Conservation (phyloP, 2,888 invertebrate genomes). For the Rutpela maculata region DNA sequence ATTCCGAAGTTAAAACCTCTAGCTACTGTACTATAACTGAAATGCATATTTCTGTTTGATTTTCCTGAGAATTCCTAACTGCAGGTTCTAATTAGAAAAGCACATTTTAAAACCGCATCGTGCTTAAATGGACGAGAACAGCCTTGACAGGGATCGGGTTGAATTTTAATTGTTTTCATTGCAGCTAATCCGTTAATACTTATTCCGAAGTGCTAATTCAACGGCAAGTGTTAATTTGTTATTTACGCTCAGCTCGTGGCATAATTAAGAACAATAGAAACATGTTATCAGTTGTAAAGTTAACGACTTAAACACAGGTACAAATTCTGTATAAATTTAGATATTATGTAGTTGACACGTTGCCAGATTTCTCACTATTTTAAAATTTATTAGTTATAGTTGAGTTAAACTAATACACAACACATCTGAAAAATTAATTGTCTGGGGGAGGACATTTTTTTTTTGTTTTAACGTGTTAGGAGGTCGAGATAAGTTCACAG, state of each 20-base stretch:
- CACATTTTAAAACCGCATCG: conserved; percentile 20
- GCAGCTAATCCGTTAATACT: conserved; percentile 32
- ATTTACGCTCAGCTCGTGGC: conserved; percentile 40
- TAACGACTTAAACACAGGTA: conserved; percentile 26
- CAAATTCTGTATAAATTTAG: conserved; percentile 22
- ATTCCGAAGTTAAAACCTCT: too few relatives aligned
- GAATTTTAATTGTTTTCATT: conserved; percentile 20
- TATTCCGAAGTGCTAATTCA: conserved; percentile 29
- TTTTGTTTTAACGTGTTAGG: too few relatives aligned
- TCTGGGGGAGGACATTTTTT: too few relatives aligned
- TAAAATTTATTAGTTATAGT: too few relatives aligned
- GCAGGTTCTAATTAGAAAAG: conserved; percentile 24
- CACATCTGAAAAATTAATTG: too few relatives aligned
- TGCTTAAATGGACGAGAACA: conserved; percentile 16
- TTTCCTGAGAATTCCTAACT: conserved; percentile 17
- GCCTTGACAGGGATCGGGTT: conserved; percentile 23
- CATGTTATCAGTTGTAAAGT: conserved; percentile 34
- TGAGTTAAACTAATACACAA: too few relatives aligned
- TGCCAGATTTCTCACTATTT: neutral
- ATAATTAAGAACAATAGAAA: conserved; percentile 40
- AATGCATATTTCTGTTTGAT: conserved; percentile 33
- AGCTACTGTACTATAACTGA: too few relatives aligned
- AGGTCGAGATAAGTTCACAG: too few relatives aligned
- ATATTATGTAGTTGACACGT: neutral
- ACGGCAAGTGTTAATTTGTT: conserved; percentile 30